Percentiles rank a stretch among this genome's conserved stretches.
These are phyloP conservation scores for Eutolmus rufibarbis DNA, from an alignment of 2,888 invertebrate species.

Conservation along the genomic window DNA sequence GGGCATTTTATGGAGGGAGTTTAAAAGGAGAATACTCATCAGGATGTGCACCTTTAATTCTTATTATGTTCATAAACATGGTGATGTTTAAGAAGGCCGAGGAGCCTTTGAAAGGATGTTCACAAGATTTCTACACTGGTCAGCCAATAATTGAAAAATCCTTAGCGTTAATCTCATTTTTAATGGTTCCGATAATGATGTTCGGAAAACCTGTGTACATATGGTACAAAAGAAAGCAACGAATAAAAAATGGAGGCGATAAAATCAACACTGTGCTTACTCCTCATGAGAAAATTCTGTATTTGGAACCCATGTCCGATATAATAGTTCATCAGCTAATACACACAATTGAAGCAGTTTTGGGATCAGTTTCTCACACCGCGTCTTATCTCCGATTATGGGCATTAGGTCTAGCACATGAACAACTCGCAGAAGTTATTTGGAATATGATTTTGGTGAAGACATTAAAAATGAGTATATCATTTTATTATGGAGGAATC, in stretches of 20 bases:
- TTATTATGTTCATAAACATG: slow-evolving; percentile 82
- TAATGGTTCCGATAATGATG: slow-evolving; percentile 91
- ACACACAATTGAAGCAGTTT: slow-evolving; percentile 68
- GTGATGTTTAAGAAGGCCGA: slow-evolving; percentile 67
- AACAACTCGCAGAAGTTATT: slow-evolving; percentile 86
- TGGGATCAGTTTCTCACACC: slow-evolving; percentile 96
- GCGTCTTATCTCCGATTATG: slow-evolving; percentile 98
- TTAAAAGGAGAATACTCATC: slow-evolving; percentile 57
- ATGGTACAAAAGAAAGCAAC: slow-evolving; percentile 63
- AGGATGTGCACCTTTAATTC: slow-evolving; percentile 75
- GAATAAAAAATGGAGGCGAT: background rate
- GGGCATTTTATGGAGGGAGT: slow-evolving; percentile 74
- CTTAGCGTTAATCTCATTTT: slow-evolving; percentile 77
- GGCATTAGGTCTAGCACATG: slow-evolving; percentile 97
- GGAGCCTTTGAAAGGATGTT: background rate
- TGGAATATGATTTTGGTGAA: slow-evolving; percentile 88
- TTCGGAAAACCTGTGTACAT: slow-evolving; percentile 87
- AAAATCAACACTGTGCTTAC: background rate
- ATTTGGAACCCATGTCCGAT: slow-evolving; percentile 78
- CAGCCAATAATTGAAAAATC: slow-evolving; percentile 76
- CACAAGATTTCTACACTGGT: slow-evolving; percentile 69
- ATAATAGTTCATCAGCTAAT: slow-evolving; percentile 85
- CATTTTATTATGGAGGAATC: slow-evolving; percentile 73
- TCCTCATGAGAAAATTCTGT: slow-evolving; percentile 55
- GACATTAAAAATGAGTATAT: slow-evolving; percentile 68